Percentiles rank a stretch among this genome's conserved stretches.
Conservation (phyloP, 2,888 invertebrate genomes). For the Tachina fera region DNA sequence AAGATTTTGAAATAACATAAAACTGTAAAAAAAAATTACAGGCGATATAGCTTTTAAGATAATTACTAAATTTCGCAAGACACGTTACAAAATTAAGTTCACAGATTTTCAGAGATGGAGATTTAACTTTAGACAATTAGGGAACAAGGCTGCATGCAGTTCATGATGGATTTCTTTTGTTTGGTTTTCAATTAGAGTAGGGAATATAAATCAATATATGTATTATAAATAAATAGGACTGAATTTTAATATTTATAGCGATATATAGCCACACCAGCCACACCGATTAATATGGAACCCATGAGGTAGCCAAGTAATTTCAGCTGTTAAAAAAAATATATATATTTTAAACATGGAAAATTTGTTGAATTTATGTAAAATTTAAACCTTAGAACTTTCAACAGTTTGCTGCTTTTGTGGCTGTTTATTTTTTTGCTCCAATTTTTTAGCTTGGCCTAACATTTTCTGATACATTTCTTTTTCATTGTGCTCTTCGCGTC, state of each 20-base stretch:
- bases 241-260: slow-evolving; percentile 85
- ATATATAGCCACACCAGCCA: slow-evolving; percentile 89
- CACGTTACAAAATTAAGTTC: no score
- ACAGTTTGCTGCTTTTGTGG: slow-evolving; percentile 78
- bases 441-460: slow-evolving; percentile 84
- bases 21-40: no score
- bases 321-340: slow-evolving; percentile 76
- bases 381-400: slow-evolving; percentile 80
- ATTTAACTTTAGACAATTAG: no score
- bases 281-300: slow-evolving; percentile 89
- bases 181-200: background rate
- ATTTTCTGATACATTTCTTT: slow-evolving; percentile 88
- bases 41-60: no score
- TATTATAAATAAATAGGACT: background rate
- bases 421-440: slow-evolving; percentile 80
- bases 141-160: background rate
- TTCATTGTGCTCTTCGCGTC: slow-evolving; percentile 85
- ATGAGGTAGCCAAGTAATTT: slow-evolving; percentile 82
- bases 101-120: no score
- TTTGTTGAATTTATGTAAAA: background rate
- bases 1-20: no score
- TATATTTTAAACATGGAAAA: background rate
- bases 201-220: slow-evolving; percentile 6
- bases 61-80: no score
- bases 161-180: slow-evolving; percentile 9